Evolutionary conservation across 2,113 vertebrate species (phyloP), one percentile per base, ranked within the genome.

Genomic region (Peromyscus maniculatus): DNA sequence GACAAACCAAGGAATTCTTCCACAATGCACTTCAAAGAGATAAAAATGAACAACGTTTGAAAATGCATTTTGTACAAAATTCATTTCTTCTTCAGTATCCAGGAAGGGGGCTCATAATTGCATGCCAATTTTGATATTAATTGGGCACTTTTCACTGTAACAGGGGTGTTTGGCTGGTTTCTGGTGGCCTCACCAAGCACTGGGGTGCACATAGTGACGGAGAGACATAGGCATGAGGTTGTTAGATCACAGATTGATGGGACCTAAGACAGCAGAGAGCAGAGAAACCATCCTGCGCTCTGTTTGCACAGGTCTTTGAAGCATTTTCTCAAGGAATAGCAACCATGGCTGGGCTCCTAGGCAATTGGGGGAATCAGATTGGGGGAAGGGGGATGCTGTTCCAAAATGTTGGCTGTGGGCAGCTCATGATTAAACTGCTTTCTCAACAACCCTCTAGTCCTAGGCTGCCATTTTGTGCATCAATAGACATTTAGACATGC

Each of bases 1-100:
- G 67, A 52, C 82, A 87, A 72, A 78, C n/a, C n/a, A 72, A 92
- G 36, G 75, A 46, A 75, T 71, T 39, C 21, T 39, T 94, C 78
- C 4, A 0, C 77, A 55, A 93, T 43, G 86, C 17, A n/a, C 31
- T 94, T 94, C 39, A 91, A 91, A 57, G 24, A 80, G 74, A 91
- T 74, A 87, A 89, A 22, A 78, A 10, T 71, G 69, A 69, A 89
- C 22, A 67, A 46, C 74, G 62, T 21, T 24, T 33, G 17, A 26
- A 84, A 75, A n/a, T 31, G 7, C 5, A 1, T 82, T 52, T 64
- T 26, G 6, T 17, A 79, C 26, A 55, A 87, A 75, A 64, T 36
- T 31, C 2, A 52, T 66, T 83, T 26, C 7, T 66, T 74, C 80
- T 78, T 96, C 9, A 72, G 10, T 82, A 78, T n/a, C n/a, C 72